Conservation (phyloP, 2,113 vertebrate species). For the Pseudolaguvia tuberculata region DNA sequence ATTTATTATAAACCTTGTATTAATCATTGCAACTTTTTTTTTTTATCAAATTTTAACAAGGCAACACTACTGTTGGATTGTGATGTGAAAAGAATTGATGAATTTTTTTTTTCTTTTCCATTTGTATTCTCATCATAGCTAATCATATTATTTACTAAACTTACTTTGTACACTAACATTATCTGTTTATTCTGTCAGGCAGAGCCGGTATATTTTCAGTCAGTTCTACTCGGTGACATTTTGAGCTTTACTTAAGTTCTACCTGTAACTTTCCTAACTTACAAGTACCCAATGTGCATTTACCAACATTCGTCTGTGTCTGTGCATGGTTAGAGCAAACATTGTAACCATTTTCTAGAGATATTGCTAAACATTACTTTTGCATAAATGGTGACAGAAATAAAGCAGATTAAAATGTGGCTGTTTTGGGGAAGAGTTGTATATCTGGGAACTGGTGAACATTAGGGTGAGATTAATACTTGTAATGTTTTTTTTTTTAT, state of each 20-base stretch:
- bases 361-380: conserved; percentile 65
- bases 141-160: conserved; percentile 12
- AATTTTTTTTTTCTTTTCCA: background rate
- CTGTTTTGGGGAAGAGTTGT: background rate
- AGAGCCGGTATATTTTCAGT: background rate
- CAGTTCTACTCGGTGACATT: background rate
- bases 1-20: conserved; percentile 54
- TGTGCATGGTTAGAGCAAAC: conserved; percentile 57
- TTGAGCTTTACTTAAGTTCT: background rate
- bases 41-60: conserved; percentile 27
- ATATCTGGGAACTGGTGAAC: background rate
- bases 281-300: conserved; percentile 57
- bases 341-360: conserved; percentile 62
- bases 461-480: background rate
- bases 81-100: conserved; percentile 17
- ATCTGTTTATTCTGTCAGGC: conserved; percentile 11
- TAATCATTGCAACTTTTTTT: conserved; percentile 28
- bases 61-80: conserved; percentile 33
- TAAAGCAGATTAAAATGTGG: conserved; percentile 64
- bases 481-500: no score
- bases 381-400: conserved; percentile 61
- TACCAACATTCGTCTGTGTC: conserved; percentile 56
- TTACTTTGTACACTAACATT: conserved; percentile 32
- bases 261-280: conserved; percentile 66
- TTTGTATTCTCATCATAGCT: conserved; percentile 9